These are phyloP conservation scores for Archips xylosteana DNA, from an alignment of 2,888 invertebrate species.

Conservation along the genomic window DNA sequence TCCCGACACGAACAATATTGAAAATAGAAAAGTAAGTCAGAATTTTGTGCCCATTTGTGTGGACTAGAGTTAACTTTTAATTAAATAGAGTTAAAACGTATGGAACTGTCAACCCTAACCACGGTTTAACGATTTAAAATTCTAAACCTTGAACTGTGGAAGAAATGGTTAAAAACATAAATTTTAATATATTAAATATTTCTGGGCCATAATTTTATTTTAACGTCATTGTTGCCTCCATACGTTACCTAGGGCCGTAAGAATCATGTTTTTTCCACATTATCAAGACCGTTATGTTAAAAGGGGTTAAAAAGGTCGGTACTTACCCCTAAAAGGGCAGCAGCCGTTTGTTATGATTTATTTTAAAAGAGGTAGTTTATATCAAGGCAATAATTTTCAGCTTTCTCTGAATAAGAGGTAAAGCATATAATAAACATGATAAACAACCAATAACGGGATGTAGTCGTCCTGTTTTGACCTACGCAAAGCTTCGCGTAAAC, in stretches of 20 bases:
- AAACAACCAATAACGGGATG: slow-evolving; percentile 33
- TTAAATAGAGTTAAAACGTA: too few relatives aligned
- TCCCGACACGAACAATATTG: too few relatives aligned
- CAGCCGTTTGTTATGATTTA: slow-evolving; percentile 37
- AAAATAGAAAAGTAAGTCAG: not conserved
- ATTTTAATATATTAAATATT: slow-evolving; percentile 4
- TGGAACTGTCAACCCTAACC: too few relatives aligned
- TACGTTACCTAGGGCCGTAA: not conserved
- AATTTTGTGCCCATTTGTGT: too few relatives aligned
- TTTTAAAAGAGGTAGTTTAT: slow-evolving; percentile 32
- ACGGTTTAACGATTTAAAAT: too few relatives aligned
- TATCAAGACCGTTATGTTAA: slow-evolving; percentile 31
- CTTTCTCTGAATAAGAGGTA: slow-evolving; percentile 24
- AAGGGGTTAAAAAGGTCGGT: slow-evolving; percentile 37
- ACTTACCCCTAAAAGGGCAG: slow-evolving; percentile 30
- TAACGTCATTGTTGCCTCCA: not conserved
- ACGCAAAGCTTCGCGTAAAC: not conserved
- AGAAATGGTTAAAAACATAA: not conserved
- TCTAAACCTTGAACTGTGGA: not conserved
- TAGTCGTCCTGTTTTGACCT: slow-evolving; percentile 19
- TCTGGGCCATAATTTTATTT: slow-evolving; percentile 2
- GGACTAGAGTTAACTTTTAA: too few relatives aligned
- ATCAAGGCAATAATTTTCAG: slow-evolving; percentile 36
- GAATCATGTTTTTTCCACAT: slow-evolving; percentile 21
- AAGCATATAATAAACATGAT: slow-evolving; percentile 35